Conservation (phyloP, 1,140 invertebrate species). For the Hycleus cichorii region DNA sequence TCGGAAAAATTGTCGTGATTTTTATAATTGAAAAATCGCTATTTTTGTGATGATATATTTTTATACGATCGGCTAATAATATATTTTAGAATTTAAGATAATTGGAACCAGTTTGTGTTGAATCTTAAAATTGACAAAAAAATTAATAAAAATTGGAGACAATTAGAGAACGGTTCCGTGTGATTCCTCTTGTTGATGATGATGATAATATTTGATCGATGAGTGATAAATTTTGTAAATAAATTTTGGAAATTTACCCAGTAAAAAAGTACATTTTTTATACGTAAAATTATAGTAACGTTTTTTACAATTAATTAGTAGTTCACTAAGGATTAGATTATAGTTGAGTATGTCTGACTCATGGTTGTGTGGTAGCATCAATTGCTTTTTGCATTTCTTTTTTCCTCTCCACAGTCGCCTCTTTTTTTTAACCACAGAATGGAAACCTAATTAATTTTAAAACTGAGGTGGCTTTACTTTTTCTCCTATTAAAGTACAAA, state of each 20-base stretch:
- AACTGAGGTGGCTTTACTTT: background rate
- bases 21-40: slow-evolving; percentile 8
- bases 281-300: slow-evolving; percentile 23
- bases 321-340: slow-evolving; percentile 17
- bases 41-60: slow-evolving; percentile 38
- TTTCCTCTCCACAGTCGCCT: too few relatives aligned
- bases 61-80: slow-evolving; percentile 27
- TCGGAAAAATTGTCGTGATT: slow-evolving; percentile 2
- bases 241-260: slow-evolving; percentile 16
- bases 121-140: slow-evolving; percentile 2
- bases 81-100: slow-evolving; percentile 9
- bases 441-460: too few relatives aligned
- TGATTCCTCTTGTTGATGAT: slow-evolving; percentile 16
- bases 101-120: slow-evolving; percentile 3
- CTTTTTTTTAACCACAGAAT: background rate
- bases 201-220: background rate
- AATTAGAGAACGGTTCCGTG: slow-evolving; percentile 19
- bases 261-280: slow-evolving; percentile 20
- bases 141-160: background rate
- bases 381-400: slow-evolving; percentile 27
- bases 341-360: slow-evolving; percentile 16
- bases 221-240: slow-evolving; percentile 31
- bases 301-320: slow-evolving; percentile 26
- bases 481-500: slow-evolving; percentile 39
- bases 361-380: slow-evolving; percentile 28